Evolutionary conservation across 2,888 invertebrate species (phyloP).

Genomic region (Macrophya annulata): DNA sequence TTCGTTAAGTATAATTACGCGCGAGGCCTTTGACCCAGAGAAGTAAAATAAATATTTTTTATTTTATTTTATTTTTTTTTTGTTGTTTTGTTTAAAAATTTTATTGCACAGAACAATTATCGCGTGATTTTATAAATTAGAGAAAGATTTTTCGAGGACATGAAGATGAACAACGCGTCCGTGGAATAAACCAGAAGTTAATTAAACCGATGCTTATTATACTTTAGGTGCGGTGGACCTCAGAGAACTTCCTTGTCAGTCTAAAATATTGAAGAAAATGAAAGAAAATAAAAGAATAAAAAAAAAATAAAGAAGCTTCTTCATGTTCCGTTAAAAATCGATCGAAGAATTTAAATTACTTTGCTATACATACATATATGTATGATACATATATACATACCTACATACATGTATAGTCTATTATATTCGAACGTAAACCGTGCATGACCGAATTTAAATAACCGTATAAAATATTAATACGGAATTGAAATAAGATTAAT

Average conservation of each 20-base stretch:
- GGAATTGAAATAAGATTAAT: not conserved
- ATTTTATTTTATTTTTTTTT: no score
- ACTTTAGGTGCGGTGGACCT: not conserved
- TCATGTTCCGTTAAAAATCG: conserved; percentile 11
- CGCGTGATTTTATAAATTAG: not conserved
- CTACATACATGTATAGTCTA: not conserved
- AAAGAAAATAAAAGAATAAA: no score
- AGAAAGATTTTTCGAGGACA: not conserved
- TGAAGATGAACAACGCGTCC: not conserved
- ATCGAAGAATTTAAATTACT: conserved; percentile 13
- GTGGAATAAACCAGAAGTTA: conserved; percentile 38
- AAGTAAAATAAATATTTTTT: not conserved
- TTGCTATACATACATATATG: not conserved
- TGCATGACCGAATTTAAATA: conserved; percentile 5
- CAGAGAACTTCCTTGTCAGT: not conserved
- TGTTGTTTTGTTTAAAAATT: not conserved
- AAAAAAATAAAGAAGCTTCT: not conserved
- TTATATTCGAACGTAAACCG: not conserved
- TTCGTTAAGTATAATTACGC: not conserved
- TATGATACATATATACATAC: not conserved
- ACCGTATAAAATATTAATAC: not conserved
- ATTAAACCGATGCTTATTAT: not conserved
- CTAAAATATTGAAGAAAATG: not conserved
- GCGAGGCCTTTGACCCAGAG: not conserved
- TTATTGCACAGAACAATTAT: not conserved